phyloP scores from a whole-genome alignment of 1,140 invertebrate genomes.

The Argopecten irradians region DNA sequence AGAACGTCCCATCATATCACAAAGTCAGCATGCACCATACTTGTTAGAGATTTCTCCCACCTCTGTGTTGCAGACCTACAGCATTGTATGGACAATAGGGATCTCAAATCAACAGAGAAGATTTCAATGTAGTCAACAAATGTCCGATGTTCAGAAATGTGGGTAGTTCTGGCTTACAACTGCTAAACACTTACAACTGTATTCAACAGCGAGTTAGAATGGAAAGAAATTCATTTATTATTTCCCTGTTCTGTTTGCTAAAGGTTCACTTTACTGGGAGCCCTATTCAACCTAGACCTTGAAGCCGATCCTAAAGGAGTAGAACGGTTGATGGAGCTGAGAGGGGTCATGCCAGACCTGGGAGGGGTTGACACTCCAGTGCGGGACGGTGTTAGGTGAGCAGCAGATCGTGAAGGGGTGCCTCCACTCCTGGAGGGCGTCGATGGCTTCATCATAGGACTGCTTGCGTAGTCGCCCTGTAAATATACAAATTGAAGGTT shows the following conservation, averaged over 20 bases:
- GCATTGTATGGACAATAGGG: too few species aligned
- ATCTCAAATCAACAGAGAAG: too few species aligned
- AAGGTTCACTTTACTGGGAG: not conserved
- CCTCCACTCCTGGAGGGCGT: not conserved
- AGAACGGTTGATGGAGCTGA: not conserved
- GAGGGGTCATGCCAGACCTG: not conserved
- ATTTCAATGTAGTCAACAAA: too few species aligned
- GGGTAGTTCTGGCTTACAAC: too few species aligned
- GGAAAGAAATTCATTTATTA: not conserved
- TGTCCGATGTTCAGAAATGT: too few species aligned
- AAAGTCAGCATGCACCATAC: not conserved
- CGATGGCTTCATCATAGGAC: not conserved
- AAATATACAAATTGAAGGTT: not conserved
- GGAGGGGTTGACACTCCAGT: not conserved
- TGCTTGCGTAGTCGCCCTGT: not conserved
- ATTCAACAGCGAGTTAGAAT: not conserved
- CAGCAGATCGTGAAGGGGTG: not conserved
- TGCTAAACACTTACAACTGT: not conserved
- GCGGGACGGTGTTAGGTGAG: not conserved
- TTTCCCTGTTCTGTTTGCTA: not conserved
- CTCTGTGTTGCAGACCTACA: too few species aligned
- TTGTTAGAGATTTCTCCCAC: not conserved
- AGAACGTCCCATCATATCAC: not conserved
- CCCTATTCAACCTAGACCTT: not conserved
- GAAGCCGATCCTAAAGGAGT: constrained; percentile 11